These are phyloP conservation scores for Sceloporus undulatus DNA, from an alignment of 2,113 vertebrate species.

Conservation along the genomic window DNA sequence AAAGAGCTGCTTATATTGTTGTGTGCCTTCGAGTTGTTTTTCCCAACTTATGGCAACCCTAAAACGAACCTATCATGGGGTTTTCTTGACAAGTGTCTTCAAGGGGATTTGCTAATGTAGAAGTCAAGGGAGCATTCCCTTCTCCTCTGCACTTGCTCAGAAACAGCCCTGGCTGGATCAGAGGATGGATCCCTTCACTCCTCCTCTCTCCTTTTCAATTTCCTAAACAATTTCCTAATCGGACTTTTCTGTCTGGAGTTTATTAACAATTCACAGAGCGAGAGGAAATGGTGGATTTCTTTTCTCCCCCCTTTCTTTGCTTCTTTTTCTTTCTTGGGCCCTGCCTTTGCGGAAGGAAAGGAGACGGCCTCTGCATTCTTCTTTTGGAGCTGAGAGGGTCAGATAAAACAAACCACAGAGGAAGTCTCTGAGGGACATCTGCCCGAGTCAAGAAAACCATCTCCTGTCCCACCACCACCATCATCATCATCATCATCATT, in stretches of 20 bases:
- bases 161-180: fast-evolving
- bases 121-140: background rate
- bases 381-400: conserved; percentile 36
- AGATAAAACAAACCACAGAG: conserved; percentile 43
- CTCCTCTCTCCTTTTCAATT: conserved; percentile 49
- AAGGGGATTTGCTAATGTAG: background rate
- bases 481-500: no score
- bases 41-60: no score
- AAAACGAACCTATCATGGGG: no score
- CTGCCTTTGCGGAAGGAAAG: conserved; percentile 50
- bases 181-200: background rate
- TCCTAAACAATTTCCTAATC: conserved; percentile 77
- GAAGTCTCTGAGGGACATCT: background rate
- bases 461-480: background rate
- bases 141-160: background rate
- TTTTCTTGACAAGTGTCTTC: no score
- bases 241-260: conserved; percentile 69
- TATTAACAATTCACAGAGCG: conserved; percentile 73
- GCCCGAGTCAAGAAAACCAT: background rate
- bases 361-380: conserved; percentile 32
- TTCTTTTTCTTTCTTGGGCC: conserved; percentile 18
- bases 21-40: no score
- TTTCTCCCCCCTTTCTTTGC: background rate
- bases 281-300: conserved; percentile 69
- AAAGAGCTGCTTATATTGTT: no score